A percentile compares a stretch with the other conserved stretches of the same genome.
phyloP scores from a whole-genome alignment of 2,797 vertebrate species.

The Enteromius radiatus region DNA sequence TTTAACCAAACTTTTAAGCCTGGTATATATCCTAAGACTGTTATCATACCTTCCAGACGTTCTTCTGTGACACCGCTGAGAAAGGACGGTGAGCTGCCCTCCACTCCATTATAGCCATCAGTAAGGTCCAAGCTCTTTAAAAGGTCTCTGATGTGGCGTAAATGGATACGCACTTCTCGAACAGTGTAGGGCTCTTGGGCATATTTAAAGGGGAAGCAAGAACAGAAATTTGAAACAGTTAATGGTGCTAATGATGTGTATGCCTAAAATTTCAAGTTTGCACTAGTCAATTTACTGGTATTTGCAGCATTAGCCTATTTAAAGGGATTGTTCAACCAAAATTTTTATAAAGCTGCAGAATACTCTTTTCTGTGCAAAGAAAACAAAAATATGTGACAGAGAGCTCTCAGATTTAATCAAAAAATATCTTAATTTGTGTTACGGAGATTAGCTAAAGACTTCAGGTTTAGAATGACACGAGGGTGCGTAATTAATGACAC shows the following conservation, averaged over 20 bases:
- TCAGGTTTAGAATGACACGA: neutral
- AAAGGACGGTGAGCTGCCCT: slow-evolving; percentile 90
- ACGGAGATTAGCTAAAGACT: neutral
- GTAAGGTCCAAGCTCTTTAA: slow-evolving; percentile 90
- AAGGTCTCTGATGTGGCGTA: slow-evolving; percentile 90
- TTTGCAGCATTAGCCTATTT: neutral
- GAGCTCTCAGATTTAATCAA: neutral
- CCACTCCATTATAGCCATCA: slow-evolving; percentile 90
- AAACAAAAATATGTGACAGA: neutral
- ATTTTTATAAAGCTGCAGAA: neutral
- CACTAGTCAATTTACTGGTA: neutral
- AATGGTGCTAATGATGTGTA: neutral
- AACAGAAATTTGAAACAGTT: neutral
- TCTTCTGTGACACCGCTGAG: slow-evolving; percentile 85
- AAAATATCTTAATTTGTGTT: neutral
- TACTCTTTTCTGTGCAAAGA: neutral
- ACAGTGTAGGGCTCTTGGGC: slow-evolving; percentile 87
- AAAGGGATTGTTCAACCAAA: neutral
- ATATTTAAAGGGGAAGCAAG: neutral
- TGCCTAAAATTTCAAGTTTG: neutral
- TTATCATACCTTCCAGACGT: slow-evolving; percentile 79
- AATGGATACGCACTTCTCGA: slow-evolving; percentile 90
- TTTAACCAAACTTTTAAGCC: neutral
- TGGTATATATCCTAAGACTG: neutral
- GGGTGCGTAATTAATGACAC: neutral